Percentiles rank a stretch among this genome's conserved stretches.
Evolutionary conservation across 2,888 invertebrate genomes (phyloP).

Genomic region (Tinea semifulvella): DNA sequence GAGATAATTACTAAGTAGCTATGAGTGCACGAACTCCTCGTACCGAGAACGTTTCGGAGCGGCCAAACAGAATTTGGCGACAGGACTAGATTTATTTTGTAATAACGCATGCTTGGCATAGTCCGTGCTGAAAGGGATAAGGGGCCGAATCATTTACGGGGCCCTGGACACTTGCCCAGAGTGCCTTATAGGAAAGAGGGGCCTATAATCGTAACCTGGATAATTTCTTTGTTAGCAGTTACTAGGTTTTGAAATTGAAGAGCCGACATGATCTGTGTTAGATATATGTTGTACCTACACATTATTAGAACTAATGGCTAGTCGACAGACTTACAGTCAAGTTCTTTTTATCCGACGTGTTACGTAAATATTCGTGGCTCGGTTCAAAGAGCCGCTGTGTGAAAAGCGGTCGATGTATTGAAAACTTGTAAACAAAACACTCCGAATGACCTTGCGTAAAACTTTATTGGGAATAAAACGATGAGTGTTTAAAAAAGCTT

Average conservation of each 20-base stretch:
- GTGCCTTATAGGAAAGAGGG: too few species aligned
- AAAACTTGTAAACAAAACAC: slow-evolving; percentile 43
- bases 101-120: too few species aligned
- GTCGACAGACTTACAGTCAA: slow-evolving; percentile 44
- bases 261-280: not conserved
- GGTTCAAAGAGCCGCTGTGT: slow-evolving; percentile 43
- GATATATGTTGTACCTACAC: slow-evolving; percentile 24
- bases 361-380: slow-evolving; percentile 48
- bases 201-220: too few species aligned
- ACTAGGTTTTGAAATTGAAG: too few species aligned
- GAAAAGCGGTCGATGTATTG: slow-evolving; percentile 40
- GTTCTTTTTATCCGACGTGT: slow-evolving; percentile 39
- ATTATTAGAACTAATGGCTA: slow-evolving; percentile 44
- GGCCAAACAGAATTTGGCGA: too few species aligned
- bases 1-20: too few species aligned
- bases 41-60: too few species aligned
- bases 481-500: slow-evolving; percentile 10
- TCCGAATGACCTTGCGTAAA: slow-evolving; percentile 30
- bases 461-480: slow-evolving; percentile 20
- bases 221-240: slow-evolving; percentile 3
- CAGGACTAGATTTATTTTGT: too few species aligned
- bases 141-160: too few species aligned
- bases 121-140: too few species aligned
- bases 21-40: too few species aligned
- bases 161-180: too few species aligned